Percentiles rank a stretch among this genome's conserved stretches.
Conservation (phyloP, 2,113 vertebrate genomes). For the Cathartes aura region DNA sequence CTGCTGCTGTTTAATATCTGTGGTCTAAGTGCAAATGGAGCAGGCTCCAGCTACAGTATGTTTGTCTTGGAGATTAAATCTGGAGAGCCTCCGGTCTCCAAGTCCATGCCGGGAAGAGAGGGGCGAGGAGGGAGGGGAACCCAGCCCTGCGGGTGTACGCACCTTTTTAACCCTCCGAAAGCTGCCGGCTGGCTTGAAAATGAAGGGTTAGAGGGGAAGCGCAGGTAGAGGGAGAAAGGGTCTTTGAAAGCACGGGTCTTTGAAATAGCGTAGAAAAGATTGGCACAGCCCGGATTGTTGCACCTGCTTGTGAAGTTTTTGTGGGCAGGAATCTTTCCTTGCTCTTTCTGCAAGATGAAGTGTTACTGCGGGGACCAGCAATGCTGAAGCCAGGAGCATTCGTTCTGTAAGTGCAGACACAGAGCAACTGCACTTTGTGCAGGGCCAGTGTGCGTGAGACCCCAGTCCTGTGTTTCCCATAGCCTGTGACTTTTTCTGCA, state of each 20-base stretch:
- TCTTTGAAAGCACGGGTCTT: background rate
- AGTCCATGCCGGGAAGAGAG: background rate
- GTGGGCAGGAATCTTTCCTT: background rate
- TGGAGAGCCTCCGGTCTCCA: slow-evolving; percentile 34
- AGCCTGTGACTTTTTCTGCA: background rate
- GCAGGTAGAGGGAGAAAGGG: background rate
- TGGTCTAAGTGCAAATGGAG: slow-evolving; percentile 14
- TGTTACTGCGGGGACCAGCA: rapidly evolving
- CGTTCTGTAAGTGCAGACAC: rapidly evolving
- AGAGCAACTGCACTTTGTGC: background rate
- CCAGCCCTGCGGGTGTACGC: background rate
- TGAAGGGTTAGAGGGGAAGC: background rate
- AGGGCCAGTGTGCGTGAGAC: rapidly evolving
- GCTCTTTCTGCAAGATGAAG: rapidly evolving
- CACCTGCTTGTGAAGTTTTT: background rate
- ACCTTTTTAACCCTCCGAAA: slow-evolving; percentile 45
- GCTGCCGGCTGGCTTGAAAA: background rate
- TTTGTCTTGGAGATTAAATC: slow-evolving; percentile 77
- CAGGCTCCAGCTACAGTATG: slow-evolving; percentile 37
- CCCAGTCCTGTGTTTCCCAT: rapidly evolving
- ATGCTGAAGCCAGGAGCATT: rapidly evolving
- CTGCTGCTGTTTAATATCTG: slow-evolving; percentile 40
- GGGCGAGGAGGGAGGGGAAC: background rate
- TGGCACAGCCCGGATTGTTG: rapidly evolving
- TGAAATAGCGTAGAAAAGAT: background rate